Base-by-base conservation (phyloP, 2,888 invertebrate genomes). In the Phengaris alcon region DNA sequence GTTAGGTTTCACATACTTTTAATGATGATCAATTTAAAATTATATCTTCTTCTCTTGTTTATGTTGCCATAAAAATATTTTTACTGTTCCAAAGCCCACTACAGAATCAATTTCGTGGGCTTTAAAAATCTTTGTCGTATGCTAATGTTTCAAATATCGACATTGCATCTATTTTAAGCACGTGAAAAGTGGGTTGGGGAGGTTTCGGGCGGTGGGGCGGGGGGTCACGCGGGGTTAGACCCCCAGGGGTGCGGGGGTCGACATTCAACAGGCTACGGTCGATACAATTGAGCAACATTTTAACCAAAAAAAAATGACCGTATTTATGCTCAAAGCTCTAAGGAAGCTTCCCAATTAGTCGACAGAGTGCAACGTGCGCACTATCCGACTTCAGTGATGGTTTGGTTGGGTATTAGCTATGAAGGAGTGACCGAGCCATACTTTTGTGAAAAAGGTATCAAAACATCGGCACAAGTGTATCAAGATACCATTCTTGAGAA, bases 181-280 rank as follows among this genome's bases (percentile, higher is more conserved):
- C 88, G 90, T 92, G 91, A 91, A 91, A 91, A 90, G 88, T 89
- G 57, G 75, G 75, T 12, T 55, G 75, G 75, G 69, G 57, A 22
- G 69, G 69, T 70, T 35, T 74, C 13, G 59, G 51, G 74, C 51
- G 22, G 64, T 54, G 59, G 74, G 74, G 64, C 48, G 69, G 84
- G 84, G n/a, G 83, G 87, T 22, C 68, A 52, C 12, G 64, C 51
- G 46, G 87, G 83, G 64, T 64, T 10, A 35, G 64, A 64, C 35
- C 64, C 64, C 64, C 81, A 48, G 86, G 86, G 85, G 83, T 84
- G 82, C 86, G 86, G 85, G 87, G n/a, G 81, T 82, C 87, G 89
- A 90, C 91, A 92, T 93, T 93, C 93, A 93, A 93, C 93, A 93
- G 93, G 93, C 93, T 87, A 82, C 90, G 84, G 92, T 93, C 93